phyloP scores from a whole-genome alignment of 2,797 vertebrate species.

The Pygocentrus nattereri region DNA sequence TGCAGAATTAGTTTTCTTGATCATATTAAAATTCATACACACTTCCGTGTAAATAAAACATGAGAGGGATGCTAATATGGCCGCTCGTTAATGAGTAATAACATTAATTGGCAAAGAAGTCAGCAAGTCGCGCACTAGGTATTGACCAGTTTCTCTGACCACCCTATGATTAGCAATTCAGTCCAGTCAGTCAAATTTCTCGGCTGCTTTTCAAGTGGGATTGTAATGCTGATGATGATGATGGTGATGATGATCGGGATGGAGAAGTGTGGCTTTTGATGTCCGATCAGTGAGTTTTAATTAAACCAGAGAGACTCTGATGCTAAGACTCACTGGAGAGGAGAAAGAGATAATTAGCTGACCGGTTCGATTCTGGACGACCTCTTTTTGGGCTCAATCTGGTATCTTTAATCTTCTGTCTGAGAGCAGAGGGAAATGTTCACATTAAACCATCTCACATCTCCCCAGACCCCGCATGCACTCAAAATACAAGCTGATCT shows the following conservation, averaged over 20 bases:
- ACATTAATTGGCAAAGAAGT: conserved; percentile 29
- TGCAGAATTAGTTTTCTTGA: background rate
- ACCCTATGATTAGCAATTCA: background rate
- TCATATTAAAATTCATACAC: conserved; percentile 11
- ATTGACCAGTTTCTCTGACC: conserved; percentile 32
- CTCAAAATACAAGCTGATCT: background rate
- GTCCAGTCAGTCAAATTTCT: background rate
- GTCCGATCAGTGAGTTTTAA: conserved; percentile 36
- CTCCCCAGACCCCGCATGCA: background rate
- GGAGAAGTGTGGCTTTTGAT: conserved; percentile 24
- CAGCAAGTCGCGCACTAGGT: conserved; percentile 14
- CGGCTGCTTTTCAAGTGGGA: conserved; percentile 3
- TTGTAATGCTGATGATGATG: conserved; percentile 16
- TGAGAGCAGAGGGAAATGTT: background rate
- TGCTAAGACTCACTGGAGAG: conserved; percentile 3
- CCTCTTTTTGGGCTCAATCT: background rate
- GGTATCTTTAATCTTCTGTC: conserved; percentile 40
- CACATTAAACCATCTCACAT: background rate
- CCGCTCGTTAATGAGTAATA: conserved; percentile 32
- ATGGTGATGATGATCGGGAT: conserved; percentile 24
- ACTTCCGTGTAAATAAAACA: conserved; percentile 29
- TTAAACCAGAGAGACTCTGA: conserved; percentile 45
- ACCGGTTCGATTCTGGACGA: conserved; percentile 17
- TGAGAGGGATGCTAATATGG: conserved; percentile 4
- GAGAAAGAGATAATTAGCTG: conserved; percentile 16